Percentiles rank a stretch among this genome's conserved stretches.
phyloP scores from a whole-genome alignment of 2,888 invertebrate genomes.

The Molorchus minor region DNA sequence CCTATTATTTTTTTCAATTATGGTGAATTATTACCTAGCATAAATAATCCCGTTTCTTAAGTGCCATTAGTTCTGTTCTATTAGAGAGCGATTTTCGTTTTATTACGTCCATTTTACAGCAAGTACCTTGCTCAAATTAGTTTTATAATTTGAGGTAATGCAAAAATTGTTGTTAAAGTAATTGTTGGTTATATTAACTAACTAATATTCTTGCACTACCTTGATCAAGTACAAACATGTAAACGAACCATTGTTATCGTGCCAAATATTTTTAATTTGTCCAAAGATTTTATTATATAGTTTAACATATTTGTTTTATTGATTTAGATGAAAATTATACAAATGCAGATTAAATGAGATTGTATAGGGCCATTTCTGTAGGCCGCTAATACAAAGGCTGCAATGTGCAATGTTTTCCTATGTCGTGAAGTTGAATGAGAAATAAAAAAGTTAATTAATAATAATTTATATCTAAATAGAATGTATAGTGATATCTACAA shows the following conservation, averaged over 20 bases:
- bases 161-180: conserved; percentile 29
- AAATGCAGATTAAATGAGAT: conserved; percentile 44
- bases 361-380: conserved; percentile 49
- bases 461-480: conserved; percentile 53
- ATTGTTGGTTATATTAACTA: conserved; percentile 22
- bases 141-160: conserved; percentile 38
- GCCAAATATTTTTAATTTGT: conserved; percentile 47
- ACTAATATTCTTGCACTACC: conserved; percentile 33
- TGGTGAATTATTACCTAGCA: conserved; percentile 35
- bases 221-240: conserved; percentile 41
- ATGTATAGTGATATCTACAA: conserved; percentile 53
- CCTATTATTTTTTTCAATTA: conserved; percentile 35
- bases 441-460: conserved; percentile 42
- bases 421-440: conserved; percentile 40
- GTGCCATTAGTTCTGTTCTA: conserved; percentile 37
- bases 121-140: conserved; percentile 43
- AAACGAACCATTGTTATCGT: conserved; percentile 39
- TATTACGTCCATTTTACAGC: conserved; percentile 24
- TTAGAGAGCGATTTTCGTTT: conserved; percentile 12
- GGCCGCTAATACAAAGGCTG: conserved; percentile 55
- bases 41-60: conserved; percentile 30
- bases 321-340: conserved; percentile 32
- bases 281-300: conserved; percentile 50
- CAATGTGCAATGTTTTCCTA: conserved; percentile 58
- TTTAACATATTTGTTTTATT: conserved; percentile 28